A percentile compares a stretch with the other conserved stretches of the same genome.
Conservation (phyloP, 2,113 vertebrate genomes). For the Glaucomys volans region DNA sequence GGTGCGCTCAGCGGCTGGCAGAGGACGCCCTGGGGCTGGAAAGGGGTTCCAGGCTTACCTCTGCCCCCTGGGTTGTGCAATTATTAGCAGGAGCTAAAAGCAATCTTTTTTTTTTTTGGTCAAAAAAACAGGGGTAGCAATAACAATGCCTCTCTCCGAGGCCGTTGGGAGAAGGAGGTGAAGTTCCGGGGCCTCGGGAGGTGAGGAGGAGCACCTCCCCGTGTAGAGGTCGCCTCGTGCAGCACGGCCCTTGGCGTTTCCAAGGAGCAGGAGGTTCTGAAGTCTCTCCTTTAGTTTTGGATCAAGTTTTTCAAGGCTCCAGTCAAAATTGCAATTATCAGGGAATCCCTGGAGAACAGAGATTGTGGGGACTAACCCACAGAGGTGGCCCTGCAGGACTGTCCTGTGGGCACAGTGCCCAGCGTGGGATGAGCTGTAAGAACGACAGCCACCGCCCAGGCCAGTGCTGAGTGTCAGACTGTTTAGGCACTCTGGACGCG, state of each 20-base stretch:
- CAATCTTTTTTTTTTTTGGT: accelerated
- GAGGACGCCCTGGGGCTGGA: neutral
- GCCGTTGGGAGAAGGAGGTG: neutral
- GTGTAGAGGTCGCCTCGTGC: neutral
- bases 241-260: neutral
- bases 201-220: neutral
- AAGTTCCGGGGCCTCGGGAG: neutral
- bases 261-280: neutral
- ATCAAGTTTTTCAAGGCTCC: neutral
- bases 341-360: neutral
- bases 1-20: neutral
- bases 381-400: neutral
- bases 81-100: neutral
- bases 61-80: neutral
- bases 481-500: too few relatives aligned
- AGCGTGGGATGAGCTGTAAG: neutral
- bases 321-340: constrained; percentile 11
- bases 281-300: neutral
- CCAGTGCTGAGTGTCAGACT: neutral
- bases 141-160: neutral
- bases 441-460: neutral
- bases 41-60: neutral
- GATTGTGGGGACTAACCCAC: too few relatives aligned
- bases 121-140: neutral
- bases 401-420: neutral